These are phyloP conservation scores for Zoroaster sp. DNA, from an alignment of 53 echinoderm and acorn worm genomes.

Conservation along the genomic window DNA sequence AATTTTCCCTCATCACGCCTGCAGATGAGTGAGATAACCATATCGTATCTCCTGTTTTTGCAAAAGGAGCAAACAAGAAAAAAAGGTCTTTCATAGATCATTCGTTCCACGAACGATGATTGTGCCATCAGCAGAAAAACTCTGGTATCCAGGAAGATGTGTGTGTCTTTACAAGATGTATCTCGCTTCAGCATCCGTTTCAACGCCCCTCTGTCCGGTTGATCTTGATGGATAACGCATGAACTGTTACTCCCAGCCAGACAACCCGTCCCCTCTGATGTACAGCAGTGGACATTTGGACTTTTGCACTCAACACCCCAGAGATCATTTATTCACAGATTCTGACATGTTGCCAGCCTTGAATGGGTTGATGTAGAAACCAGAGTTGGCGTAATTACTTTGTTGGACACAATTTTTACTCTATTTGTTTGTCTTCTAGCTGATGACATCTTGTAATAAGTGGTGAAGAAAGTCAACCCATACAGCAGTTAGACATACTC, in stretches of 20 bases:
- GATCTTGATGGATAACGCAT: conserved; percentile 16
- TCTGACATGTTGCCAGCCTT: background rate
- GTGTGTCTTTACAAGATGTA: background rate
- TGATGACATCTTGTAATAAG: background rate
- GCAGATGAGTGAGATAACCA: conserved; percentile 5
- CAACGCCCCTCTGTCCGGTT: background rate
- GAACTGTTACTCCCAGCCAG: conserved; percentile 1
- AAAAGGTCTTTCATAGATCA: conserved; percentile 6
- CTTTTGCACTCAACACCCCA: background rate
- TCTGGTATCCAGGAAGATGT: conserved; percentile 12
- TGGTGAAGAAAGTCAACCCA: background rate
- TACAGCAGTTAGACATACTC: background rate
- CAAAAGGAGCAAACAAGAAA: background rate
- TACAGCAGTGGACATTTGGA: conserved; percentile 3
- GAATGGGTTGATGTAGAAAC: background rate
- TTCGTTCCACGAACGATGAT: background rate
- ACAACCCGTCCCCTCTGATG: conserved; percentile 11
- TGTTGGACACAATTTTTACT: background rate
- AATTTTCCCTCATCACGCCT: background rate
- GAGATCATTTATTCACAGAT: background rate
- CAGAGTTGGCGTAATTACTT: conserved; percentile 28
- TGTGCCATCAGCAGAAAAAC: background rate
- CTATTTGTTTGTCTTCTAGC: conserved; percentile 13
- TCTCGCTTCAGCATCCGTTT: conserved; percentile 4
- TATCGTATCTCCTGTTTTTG: background rate